Evolutionary conservation across 2,113 vertebrate species (phyloP).

Genomic region (Neoarius graeffei): DNA sequence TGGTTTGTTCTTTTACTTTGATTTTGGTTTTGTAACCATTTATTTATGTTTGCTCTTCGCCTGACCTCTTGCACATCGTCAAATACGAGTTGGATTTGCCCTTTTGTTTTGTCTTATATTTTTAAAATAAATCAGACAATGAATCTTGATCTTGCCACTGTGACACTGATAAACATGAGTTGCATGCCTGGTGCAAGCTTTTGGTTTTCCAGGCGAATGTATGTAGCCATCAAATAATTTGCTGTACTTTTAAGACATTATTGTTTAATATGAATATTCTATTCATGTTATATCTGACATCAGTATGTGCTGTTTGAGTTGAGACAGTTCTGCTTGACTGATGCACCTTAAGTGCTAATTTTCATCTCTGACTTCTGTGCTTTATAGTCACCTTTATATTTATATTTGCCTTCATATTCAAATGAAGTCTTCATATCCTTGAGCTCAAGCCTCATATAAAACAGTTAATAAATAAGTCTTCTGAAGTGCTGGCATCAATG

Average conservation of each 20-base stretch:
- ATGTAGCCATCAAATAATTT: neutral
- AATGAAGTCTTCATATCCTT: neutral
- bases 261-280: neutral
- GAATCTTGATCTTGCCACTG: neutral
- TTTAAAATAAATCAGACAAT: neutral
- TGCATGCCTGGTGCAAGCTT: neutral
- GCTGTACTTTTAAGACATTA: neutral
- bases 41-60: neutral
- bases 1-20: neutral
- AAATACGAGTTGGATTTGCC: neutral
- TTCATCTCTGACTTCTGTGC: neutral
- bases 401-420: too few relatives aligned
- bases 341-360: neutral
- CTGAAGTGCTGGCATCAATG: neutral
- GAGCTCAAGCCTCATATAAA: neutral
- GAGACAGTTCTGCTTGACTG: neutral
- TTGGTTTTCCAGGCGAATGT: neutral
- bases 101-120: neutral
- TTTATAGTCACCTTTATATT: neutral
- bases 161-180: neutral
- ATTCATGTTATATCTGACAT: constrained; percentile 4
- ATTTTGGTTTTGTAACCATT: neutral
- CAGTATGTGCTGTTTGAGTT: neutral
- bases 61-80: neutral
- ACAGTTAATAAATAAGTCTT: neutral